These are phyloP conservation scores for Axis porcinus DNA, from an alignment of 2,113 vertebrate species.

Conservation along the genomic window DNA sequence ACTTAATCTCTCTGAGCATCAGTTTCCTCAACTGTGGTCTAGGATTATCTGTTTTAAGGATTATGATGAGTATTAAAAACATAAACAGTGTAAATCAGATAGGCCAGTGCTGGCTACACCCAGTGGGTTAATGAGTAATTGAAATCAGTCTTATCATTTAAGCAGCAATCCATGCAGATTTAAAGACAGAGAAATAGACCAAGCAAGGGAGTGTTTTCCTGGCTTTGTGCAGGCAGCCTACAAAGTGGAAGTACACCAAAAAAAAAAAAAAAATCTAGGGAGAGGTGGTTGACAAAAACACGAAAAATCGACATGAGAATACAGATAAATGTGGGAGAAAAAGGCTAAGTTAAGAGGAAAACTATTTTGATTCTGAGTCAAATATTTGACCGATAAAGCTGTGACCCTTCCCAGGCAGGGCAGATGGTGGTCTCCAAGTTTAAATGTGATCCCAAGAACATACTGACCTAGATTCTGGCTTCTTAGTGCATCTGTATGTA, in stretches of 20 bases:
- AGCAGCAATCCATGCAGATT: background rate
- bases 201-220: background rate
- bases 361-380: slow-evolving; percentile 53
- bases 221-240: background rate
- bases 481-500: background rate
- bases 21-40: background rate
- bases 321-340: slow-evolving; percentile 26
- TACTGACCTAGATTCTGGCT: slow-evolving; percentile 19
- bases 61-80: background rate
- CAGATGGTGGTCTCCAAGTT: background rate
- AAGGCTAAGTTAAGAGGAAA: slow-evolving; percentile 25
- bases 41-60: background rate
- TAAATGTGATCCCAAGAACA: slow-evolving; percentile 38
- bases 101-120: background rate
- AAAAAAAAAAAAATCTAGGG: background rate
- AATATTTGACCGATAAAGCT: slow-evolving; percentile 33
- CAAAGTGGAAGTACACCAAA: background rate
- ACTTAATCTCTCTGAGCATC: background rate
- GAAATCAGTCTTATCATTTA: background rate
- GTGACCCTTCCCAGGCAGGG: background rate
- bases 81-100: background rate
- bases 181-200: slow-evolving; percentile 25
- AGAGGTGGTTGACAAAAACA: slow-evolving; percentile 38
- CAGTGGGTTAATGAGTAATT: background rate
- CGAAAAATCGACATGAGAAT: background rate